Evolutionary conservation across 2,888 invertebrate species (phyloP).

Genomic region (Hirudinaria manillensis): DNA sequence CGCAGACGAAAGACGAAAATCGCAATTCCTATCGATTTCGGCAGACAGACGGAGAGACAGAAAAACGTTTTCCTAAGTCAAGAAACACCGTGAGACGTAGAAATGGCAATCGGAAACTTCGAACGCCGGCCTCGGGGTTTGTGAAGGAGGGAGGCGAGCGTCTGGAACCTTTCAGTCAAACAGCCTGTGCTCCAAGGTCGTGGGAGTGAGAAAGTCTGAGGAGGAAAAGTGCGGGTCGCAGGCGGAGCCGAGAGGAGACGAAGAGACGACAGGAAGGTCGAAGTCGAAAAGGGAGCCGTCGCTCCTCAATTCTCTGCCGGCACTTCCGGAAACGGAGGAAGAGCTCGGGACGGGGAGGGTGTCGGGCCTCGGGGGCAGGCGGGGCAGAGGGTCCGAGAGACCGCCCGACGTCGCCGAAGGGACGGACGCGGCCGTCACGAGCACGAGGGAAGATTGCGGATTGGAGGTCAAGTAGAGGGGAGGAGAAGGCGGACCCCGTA

Average conservation of each 20-base stretch:
- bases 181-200: constrained; percentile 1
- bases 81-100: neutral
- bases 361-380: neutral
- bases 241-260: neutral
- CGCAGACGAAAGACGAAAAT: no score
- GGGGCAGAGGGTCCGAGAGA: neutral
- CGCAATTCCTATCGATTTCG: no score
- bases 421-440: neutral
- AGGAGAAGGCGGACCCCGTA: neutral
- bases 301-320: neutral
- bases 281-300: constrained; percentile 9
- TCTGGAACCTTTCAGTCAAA: neutral
- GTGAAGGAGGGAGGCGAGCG: no score
- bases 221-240: neutral
- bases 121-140: no score
- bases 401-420: neutral
- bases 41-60: neutral
- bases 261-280: neutral
- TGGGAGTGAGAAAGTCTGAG: neutral
- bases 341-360: constrained; percentile 8
- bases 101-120: neutral
- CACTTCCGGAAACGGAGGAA: neutral
- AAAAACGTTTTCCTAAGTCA: neutral
- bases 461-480: neutral
- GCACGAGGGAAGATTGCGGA: neutral